Conservation (phyloP, 2,797 vertebrate species). For the Chromobotia macracanthus region DNA sequence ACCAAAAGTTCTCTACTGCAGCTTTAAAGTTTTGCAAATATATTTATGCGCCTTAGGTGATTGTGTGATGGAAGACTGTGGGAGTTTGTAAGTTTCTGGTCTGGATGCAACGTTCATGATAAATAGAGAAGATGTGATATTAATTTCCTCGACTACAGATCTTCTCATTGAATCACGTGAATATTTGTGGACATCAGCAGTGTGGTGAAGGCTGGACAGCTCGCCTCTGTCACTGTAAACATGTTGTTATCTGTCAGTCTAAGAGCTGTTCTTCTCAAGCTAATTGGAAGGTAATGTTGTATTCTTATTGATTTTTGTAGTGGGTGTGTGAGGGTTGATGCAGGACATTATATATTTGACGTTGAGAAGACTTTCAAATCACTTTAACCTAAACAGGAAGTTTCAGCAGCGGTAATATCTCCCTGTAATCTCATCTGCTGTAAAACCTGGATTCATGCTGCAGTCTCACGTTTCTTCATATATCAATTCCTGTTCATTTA, state of each 20-base stretch:
- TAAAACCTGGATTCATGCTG: background rate
- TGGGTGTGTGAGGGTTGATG: constrained; percentile 6
- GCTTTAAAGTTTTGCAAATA: too few species aligned
- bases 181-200: background rate
- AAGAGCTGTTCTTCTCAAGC: background rate
- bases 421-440: constrained; percentile 18
- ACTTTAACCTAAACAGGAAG: constrained; percentile 49
- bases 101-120: too few species aligned
- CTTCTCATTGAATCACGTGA: background rate
- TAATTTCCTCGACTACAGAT: background rate
- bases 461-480: background rate
- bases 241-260: background rate
- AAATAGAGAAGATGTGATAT: too few species aligned
- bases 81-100: too few species aligned
- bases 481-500: background rate
- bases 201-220: background rate
- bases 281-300: constrained; percentile 28
- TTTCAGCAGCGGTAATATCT: constrained; percentile 41
- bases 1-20: too few species aligned
- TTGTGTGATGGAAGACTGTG: too few species aligned
- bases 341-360: constrained; percentile 29
- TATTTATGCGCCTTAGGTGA: too few species aligned
- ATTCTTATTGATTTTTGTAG: constrained; percentile 11
- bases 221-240: background rate
- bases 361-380: constrained; percentile 21